These are phyloP conservation scores for Salvelinus sp. DNA, from an alignment of 2,113 vertebrate genomes.

Conservation along the genomic window DNA sequence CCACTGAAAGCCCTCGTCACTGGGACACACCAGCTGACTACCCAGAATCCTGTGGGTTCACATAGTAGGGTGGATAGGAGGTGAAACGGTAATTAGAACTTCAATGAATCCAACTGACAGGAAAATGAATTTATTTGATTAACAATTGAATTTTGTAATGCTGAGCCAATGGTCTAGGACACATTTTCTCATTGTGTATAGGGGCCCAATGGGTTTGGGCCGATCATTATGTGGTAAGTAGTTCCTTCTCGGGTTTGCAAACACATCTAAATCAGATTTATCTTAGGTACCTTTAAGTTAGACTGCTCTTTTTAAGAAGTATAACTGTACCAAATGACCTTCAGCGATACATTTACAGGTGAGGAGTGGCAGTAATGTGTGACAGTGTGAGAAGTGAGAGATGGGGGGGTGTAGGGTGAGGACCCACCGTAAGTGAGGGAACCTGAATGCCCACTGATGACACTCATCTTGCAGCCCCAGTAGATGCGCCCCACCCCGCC, in stretches of 20 bases:
- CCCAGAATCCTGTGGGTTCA: slow-evolving; percentile 81
- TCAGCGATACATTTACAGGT: not conserved
- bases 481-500: slow-evolving; percentile 71
- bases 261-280: no score
- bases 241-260: no score
- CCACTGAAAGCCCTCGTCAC: slow-evolving; percentile 86
- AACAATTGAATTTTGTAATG: no score
- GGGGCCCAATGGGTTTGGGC: no score
- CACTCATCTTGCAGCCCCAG: slow-evolving; percentile 86
- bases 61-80: not conserved
- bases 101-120: no score
- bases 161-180: no score
- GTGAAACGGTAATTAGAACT: no score
- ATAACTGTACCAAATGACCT: not conserved
- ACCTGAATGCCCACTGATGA: slow-evolving; percentile 86
- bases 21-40: slow-evolving; percentile 82
- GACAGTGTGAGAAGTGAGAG: not conserved
- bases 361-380: not conserved
- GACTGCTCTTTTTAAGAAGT: no score
- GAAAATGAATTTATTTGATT: no score
- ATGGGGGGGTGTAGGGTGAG: not conserved
- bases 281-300: no score
- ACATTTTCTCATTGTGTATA: no score
- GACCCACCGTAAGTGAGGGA: slow-evolving; percentile 90
- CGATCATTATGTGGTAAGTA: no score